Base-by-base conservation (phyloP, 92 coral and sea anemone genomes). In the Diadumene lineata region DNA sequence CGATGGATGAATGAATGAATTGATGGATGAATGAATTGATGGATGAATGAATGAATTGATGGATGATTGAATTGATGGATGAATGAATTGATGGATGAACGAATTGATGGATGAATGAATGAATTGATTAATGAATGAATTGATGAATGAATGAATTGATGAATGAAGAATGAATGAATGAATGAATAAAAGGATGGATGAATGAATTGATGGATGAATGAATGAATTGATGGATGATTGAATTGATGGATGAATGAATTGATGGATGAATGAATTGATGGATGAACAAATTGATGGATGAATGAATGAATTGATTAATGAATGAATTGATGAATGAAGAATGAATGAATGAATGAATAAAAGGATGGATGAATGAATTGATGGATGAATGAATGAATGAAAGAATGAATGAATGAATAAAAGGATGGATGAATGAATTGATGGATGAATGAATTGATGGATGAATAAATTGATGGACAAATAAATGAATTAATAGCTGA, bases 131-230 rank as follows among this genome's bases (percentile, higher is more conserved):
- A 38, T 4, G 48, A 13, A 38, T 4, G 48, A 13, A 38, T 38
- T 6, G 48, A 38, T 4, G 48, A 13, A 38, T 38, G 48, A 38
- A 38, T 38, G 48, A 38, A 38, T 4, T 6, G 48, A 38, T 4
- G 13, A n/a, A n/a, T n/a, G n/a, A n/a, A n/a, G n/a, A n/a, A n/a
- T n/a, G n/a, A n/a, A n/a, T n/a, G n/a, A 46, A 46, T 46, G 53
- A 46, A 9, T 46, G 9, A 46, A 46, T 46, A 9, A 46, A 46
- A 9, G 9, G 16, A 16, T 9, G 16, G 53, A n/a, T n/a, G 53
- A n/a, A n/a, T n/a, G 2, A 60, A 60, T 18, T 11, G 65, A 60
- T 1, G 31, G 4, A 60, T 60, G 65, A 60, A 60, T 60, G 65
- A 24, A 60, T n/a, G n/a, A n/a, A n/a, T n/a, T n/a, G n/a, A n/a